phyloP scores from a whole-genome alignment of 2,888 invertebrate species.

The Pandemis heparana region DNA sequence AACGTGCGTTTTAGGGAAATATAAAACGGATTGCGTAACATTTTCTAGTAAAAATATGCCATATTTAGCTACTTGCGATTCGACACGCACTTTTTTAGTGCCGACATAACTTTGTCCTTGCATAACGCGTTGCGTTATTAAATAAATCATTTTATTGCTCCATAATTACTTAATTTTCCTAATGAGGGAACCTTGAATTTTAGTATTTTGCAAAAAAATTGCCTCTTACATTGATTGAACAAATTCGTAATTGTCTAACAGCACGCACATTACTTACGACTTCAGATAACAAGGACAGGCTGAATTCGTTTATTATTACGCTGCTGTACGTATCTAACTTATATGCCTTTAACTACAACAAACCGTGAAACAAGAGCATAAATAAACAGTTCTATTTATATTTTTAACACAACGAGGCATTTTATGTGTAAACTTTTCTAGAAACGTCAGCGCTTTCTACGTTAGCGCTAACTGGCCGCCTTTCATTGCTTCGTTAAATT shows the following conservation, averaged over 20 bases:
- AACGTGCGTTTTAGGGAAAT: constrained; percentile 18
- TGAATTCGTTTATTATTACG: not conserved
- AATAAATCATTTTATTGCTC: not conserved
- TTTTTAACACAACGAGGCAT: constrained; percentile 8
- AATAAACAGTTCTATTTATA: constrained; percentile 14
- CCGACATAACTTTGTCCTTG: constrained; percentile 12
- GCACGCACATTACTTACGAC: not conserved
- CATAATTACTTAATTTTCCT: not conserved
- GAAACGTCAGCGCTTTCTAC: constrained; percentile 36
- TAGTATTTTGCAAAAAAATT: not conserved
- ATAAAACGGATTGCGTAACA: constrained; percentile 35
- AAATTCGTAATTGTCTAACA: not conserved
- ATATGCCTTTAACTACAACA: not conserved
- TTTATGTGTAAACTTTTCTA: constrained; percentile 21
- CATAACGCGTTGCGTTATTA: constrained; percentile 8
- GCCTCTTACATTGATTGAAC: not conserved
- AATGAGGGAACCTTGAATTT: not conserved
- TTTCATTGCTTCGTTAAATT: constrained; percentile 36
- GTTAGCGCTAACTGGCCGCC: constrained; percentile 23
- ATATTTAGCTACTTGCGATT: constrained; percentile 10
- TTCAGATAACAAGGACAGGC: not conserved
- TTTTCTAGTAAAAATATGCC: constrained; percentile 16
- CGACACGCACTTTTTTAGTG: constrained; percentile 22
- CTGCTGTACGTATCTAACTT: not conserved
- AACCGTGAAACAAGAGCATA: constrained; percentile 7